Evolutionary conservation across 2,113 vertebrate genomes (phyloP).

Genomic region (Cygnus atratus): DNA sequence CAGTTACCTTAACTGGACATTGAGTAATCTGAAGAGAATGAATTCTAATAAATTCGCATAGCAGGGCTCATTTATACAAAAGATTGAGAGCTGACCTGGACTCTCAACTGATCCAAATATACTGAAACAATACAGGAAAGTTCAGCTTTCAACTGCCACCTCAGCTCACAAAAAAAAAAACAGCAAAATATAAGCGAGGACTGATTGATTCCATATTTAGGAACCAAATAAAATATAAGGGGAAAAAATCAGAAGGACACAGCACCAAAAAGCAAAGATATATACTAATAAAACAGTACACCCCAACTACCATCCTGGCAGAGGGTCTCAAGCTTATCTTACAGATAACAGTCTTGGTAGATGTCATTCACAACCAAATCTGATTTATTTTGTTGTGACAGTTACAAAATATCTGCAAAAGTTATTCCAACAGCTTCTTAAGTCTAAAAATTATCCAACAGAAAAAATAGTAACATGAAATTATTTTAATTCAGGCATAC

Average conservation of each 20-base stretch:
- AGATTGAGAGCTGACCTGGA: neutral
- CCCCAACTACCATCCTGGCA: neutral
- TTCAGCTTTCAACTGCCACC: neutral
- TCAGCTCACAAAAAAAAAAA: neutral
- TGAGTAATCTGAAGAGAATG: neutral
- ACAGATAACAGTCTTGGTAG: neutral
- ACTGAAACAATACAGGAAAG: neutral
- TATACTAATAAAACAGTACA: neutral
- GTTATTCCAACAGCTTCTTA: neutral
- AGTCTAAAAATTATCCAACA: neutral
- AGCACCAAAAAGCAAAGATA: neutral
- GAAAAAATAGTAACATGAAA: neutral
- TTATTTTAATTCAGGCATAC: neutral
- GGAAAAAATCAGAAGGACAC: neutral
- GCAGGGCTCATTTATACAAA: neutral
- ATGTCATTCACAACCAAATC: neutral
- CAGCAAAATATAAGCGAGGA: neutral
- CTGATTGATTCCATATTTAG: neutral
- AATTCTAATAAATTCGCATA: neutral
- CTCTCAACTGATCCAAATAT: neutral
- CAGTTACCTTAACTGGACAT: neutral
- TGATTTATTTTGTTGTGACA: neutral
- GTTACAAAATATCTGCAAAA: neutral
- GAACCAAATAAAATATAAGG: neutral
- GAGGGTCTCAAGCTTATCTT: neutral